A percentile compares a stretch with the other conserved stretches of the same genome.
phyloP scores from a whole-genome alignment of 2,797 vertebrate species.

The Synaphobranchus kaupii region DNA sequence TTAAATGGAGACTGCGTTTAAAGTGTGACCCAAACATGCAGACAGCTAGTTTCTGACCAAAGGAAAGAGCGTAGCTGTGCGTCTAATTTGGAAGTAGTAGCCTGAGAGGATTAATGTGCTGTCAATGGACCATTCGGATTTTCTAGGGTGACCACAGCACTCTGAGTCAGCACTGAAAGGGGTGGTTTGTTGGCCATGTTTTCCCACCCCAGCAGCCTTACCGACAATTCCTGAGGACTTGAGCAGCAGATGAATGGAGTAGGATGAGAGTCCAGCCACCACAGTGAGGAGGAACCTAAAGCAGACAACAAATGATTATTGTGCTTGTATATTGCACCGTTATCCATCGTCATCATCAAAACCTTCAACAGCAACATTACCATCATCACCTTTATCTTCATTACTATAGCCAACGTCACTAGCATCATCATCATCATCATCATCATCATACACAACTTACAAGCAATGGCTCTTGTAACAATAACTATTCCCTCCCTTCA shows the following conservation, averaged over 20 bases:
- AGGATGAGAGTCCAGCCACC: constrained; percentile 87
- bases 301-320: background rate
- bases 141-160: background rate
- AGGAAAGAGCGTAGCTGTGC: background rate
- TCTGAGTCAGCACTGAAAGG: background rate
- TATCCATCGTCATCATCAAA: background rate
- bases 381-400: background rate
- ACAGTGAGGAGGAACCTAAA: constrained; percentile 88
- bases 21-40: no score
- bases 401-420: background rate
- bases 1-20: no score
- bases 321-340: background rate
- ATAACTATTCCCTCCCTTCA: background rate
- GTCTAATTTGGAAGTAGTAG: background rate
- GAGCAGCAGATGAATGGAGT: constrained; percentile 94
- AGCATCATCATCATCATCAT: background rate
- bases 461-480: background rate
- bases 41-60: background rate
- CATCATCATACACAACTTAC: background rate
- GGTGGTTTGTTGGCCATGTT: background rate
- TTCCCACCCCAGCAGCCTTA: constrained; percentile 54
- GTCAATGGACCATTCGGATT: background rate
- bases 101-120: background rate
- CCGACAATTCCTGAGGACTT: constrained; percentile 95
- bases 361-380: background rate